Conservation (phyloP, 2,797 vertebrate genomes). For the Eulemur coronatus region DNA sequence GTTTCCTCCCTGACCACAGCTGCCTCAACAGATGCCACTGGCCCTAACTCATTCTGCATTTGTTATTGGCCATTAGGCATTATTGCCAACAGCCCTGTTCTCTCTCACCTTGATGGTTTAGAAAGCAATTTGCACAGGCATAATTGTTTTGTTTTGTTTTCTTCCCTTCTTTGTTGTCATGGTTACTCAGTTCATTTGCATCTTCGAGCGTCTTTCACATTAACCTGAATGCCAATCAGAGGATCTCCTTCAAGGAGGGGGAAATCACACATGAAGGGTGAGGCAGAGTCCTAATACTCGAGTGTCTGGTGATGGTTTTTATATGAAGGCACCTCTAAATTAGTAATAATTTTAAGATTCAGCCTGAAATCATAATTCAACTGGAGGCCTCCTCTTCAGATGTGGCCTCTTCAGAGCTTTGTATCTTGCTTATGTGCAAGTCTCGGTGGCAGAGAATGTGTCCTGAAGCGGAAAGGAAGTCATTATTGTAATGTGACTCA, state of each 20-base stretch:
- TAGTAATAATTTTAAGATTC: slow-evolving; percentile 77
- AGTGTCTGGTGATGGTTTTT: slow-evolving; percentile 40
- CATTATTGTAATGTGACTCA: slow-evolving; percentile 73
- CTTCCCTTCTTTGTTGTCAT: slow-evolving; percentile 73
- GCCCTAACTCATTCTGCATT: background rate
- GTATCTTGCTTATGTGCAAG: background rate
- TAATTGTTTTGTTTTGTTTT: slow-evolving; percentile 71
- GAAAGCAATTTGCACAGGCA: slow-evolving; percentile 59
- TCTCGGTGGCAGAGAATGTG: slow-evolving; percentile 72
- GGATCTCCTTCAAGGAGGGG: slow-evolving; percentile 50
- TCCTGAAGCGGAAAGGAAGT: slow-evolving; percentile 57
- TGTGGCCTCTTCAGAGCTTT: background rate
- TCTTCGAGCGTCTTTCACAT: slow-evolving; percentile 73
- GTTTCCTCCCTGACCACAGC: background rate
- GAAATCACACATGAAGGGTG: slow-evolving; percentile 56
- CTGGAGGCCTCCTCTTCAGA: slow-evolving; percentile 18
- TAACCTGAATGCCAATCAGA: slow-evolving; percentile 77
- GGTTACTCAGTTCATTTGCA: slow-evolving; percentile 77
- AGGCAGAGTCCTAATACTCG: slow-evolving; percentile 66
- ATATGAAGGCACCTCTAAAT: slow-evolving; percentile 63
- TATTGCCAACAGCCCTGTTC: background rate
- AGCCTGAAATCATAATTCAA: slow-evolving; percentile 75
- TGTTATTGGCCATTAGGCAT: slow-evolving; percentile 41
- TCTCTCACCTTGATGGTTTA: slow-evolving; percentile 46
- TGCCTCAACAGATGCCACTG: background rate